Conservation (phyloP, 2,797 vertebrate species). For the Acanthurus leucopareius region DNA sequence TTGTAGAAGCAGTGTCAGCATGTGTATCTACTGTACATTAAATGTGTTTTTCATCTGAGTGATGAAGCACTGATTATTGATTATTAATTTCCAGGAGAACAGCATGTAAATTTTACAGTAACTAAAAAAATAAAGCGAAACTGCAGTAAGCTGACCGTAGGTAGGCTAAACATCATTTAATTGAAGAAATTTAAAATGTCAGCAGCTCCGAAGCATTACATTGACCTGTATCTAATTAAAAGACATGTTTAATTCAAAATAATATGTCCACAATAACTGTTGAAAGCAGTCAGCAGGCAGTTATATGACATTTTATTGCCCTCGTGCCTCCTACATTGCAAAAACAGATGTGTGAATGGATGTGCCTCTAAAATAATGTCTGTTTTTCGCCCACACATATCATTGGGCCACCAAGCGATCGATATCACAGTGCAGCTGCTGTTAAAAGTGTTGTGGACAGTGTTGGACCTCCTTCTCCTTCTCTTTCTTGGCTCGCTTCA, state of each 20-base stretch:
- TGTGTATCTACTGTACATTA: too few species aligned
- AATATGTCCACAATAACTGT: neutral
- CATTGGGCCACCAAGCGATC: slow-evolving; percentile 38
- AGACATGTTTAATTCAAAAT: neutral
- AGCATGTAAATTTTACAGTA: neutral
- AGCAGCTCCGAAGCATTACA: neutral
- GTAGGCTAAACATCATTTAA: too few species aligned
- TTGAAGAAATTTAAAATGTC: neutral
- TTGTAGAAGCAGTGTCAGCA: neutral
- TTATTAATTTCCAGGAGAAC: neutral
- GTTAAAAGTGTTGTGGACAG: slow-evolving; percentile 32
- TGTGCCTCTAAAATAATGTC: slow-evolving; percentile 36
- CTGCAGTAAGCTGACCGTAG: too few species aligned
- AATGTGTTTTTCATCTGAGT: too few species aligned
- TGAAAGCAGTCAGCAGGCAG: neutral
- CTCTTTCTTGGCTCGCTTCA: slow-evolving; percentile 1
- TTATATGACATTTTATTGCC: neutral
- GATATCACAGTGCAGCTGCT: slow-evolving; percentile 31
- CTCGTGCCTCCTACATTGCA: neutral
- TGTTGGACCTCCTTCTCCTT: slow-evolving; percentile 16
- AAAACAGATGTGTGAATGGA: slow-evolving; percentile 26
- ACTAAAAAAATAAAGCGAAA: neutral
- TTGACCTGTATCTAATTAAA: neutral
- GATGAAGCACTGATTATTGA: too few species aligned
- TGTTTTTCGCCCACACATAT: slow-evolving; percentile 35